Conservation (phyloP, 2,113 vertebrate species). For the Anseranas semipalmata region DNA sequence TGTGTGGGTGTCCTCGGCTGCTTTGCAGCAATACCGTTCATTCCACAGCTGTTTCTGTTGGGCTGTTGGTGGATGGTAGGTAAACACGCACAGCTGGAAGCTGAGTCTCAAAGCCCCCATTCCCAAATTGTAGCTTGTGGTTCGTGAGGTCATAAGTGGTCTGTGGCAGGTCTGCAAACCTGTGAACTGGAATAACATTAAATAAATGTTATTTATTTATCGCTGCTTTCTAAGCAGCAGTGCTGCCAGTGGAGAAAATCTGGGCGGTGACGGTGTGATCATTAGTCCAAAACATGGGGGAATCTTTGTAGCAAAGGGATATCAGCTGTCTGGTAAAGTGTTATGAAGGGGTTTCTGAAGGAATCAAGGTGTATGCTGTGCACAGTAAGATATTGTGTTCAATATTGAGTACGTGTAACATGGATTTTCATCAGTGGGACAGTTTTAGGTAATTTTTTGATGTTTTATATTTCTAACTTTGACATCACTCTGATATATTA, state of each 20-base stretch:
- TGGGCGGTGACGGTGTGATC: not conserved
- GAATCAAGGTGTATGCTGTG: not conserved
- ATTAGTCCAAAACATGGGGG: not conserved
- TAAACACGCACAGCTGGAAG: not conserved
- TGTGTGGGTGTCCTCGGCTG: not conserved
- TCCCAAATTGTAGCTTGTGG: not conserved
- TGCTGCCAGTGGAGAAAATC: not conserved
- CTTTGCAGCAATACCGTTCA: not conserved
- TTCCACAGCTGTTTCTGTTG: not conserved
- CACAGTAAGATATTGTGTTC: not conserved
- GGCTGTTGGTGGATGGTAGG: not conserved
- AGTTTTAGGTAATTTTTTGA: not conserved
- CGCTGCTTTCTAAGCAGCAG: not conserved
- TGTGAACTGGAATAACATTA: not conserved
- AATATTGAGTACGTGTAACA: not conserved
- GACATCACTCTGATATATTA: not conserved
- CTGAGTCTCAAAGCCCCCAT: not conserved
- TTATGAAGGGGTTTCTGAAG: not conserved
- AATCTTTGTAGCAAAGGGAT: not conserved
- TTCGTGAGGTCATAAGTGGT: not conserved
- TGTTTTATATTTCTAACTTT: not conserved
- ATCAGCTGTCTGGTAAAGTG: not conserved
- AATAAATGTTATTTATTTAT: too few species aligned
- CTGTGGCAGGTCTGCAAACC: not conserved
- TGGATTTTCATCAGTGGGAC: not conserved